These are phyloP conservation scores for Teleogryllus occipitalis DNA, from an alignment of 1,140 invertebrate species.

Conservation along the genomic window DNA sequence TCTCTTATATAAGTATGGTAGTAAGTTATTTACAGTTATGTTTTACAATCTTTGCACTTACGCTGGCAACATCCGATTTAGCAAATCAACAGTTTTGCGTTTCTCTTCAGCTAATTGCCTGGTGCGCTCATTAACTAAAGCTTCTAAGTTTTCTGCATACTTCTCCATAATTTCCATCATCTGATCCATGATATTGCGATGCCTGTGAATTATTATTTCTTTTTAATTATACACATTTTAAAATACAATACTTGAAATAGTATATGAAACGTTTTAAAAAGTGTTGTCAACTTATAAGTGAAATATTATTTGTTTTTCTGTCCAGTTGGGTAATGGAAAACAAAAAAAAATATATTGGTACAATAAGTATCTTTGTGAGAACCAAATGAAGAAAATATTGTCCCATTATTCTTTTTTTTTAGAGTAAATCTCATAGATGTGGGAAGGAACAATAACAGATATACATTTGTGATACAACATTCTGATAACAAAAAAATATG, in stretches of 20 bases:
- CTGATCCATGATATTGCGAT: slow-evolving; percentile 88
- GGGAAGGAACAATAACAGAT: background rate
- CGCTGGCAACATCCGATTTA: slow-evolving; percentile 89
- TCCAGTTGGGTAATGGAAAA: too few species aligned
- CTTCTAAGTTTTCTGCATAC: slow-evolving; percentile 89
- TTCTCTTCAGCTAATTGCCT: slow-evolving; percentile 83
- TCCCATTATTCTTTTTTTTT: too few species aligned
- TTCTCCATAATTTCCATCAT: slow-evolving; percentile 97
- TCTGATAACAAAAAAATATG: background rate
- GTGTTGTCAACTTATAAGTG: too few species aligned
- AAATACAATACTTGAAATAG: background rate
- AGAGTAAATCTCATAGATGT: too few species aligned
- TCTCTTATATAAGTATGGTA: too few species aligned
- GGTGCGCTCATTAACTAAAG: slow-evolving; percentile 83
- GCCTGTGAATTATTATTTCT: slow-evolving; percentile 39
- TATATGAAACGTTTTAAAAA: background rate
- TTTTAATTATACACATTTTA: slow-evolving; percentile 11
- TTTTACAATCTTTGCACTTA: slow-evolving; percentile 37
- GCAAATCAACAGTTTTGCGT: slow-evolving; percentile 83
- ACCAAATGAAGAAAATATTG: too few species aligned
- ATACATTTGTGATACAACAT: background rate
- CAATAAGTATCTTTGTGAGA: too few species aligned
- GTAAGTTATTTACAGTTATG: too few species aligned
- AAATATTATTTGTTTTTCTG: too few species aligned
- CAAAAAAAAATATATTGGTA: too few species aligned